phyloP scores from a whole-genome alignment of 2,113 vertebrate genomes.

The Dendrocopos noguchii region DNA sequence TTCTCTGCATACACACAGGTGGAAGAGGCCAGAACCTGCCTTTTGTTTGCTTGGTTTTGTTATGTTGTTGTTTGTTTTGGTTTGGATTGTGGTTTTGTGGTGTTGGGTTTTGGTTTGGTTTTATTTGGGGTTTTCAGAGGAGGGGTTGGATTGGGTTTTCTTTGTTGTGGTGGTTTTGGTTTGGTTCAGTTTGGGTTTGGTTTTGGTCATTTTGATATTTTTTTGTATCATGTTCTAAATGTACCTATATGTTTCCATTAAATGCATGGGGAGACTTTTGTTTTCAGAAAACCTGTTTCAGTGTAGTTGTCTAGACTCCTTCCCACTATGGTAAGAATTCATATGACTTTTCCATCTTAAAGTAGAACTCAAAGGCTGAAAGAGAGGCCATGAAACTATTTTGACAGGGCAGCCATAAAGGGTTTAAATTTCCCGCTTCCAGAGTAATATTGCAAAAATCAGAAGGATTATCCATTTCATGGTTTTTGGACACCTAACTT shows the following conservation, averaged over 20 bases:
- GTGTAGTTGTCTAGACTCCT: neutral
- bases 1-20: neutral
- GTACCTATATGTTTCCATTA: neutral
- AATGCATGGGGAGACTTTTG: neutral
- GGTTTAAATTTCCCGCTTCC: neutral
- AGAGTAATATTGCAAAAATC: neutral
- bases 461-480: neutral
- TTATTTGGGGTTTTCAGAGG: too few relatives aligned
- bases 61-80: too few relatives aligned
- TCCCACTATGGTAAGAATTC: neutral
- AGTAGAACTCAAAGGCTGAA: neutral
- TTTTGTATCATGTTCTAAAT: neutral
- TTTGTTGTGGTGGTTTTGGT: too few relatives aligned
- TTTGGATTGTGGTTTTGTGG: neutral
- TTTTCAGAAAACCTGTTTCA: neutral
- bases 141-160: too few relatives aligned
- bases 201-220: neutral
- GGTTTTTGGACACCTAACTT: neutral
- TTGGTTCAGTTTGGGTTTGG: too few relatives aligned
- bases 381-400: neutral
- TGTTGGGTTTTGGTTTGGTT: too few relatives aligned
- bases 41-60: too few relatives aligned
- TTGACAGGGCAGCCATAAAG: neutral
- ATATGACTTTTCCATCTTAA: neutral
- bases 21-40: neutral